Conservation (phyloP, 1,140 invertebrate genomes). For the Brachionus angularis region DNA sequence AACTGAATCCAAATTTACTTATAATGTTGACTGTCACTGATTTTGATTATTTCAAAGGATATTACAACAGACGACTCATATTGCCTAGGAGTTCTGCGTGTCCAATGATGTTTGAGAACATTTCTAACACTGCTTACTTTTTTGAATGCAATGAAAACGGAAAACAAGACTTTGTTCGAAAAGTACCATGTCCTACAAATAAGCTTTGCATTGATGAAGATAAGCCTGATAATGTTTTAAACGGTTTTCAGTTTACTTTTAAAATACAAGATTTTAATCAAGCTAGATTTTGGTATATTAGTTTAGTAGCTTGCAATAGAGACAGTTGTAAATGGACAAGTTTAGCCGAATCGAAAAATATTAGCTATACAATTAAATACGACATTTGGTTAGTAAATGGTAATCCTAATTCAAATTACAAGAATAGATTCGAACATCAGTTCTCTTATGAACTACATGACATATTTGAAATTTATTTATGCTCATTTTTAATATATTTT, state of each 20-base stretch:
- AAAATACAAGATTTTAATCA: constrained; percentile 79
- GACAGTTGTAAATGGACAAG: constrained; percentile 61
- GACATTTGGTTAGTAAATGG: constrained; percentile 95
- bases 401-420: constrained; percentile 66
- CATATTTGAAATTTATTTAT: constrained; percentile 80
- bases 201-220: constrained; percentile 81
- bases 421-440: constrained; percentile 81
- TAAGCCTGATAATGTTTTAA: constrained; percentile 74
- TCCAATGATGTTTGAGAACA: constrained; percentile 74
- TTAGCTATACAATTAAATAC: constrained; percentile 67
- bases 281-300: constrained; percentile 92
- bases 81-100: constrained; percentile 68
- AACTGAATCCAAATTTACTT: not conserved
- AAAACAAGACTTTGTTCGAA: constrained; percentile 74
- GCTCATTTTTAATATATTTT: constrained; percentile 78
- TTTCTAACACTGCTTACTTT: constrained; percentile 78
- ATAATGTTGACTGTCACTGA: constrained; percentile 31
- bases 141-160: constrained; percentile 72
- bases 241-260: constrained; percentile 85
- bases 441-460: constrained; percentile 87
- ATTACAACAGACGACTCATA: constrained; percentile 45
- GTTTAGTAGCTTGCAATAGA: constrained; percentile 82
- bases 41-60: constrained; percentile 43
- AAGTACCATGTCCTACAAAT: constrained; percentile 74
- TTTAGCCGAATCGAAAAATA: constrained; percentile 66